Evolutionary conservation across 2,113 vertebrate genomes (phyloP).

Genomic region (Leptodactylus fuscus): DNA sequence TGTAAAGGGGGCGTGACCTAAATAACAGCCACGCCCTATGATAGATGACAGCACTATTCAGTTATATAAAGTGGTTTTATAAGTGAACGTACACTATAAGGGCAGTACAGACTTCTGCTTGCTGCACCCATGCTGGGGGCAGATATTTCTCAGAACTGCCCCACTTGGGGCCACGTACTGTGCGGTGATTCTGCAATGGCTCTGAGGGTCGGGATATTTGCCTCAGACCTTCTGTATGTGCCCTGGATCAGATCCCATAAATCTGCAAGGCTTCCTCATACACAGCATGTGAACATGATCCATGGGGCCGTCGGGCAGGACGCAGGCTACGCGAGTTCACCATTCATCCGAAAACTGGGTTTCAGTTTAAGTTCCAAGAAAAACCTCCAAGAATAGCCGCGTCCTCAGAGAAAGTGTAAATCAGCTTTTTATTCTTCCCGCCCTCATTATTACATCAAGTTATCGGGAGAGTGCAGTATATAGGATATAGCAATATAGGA

Average conservation of each 20-base stretch:
- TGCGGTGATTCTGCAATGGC: no score
- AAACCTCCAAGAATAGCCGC: conserved; percentile 43
- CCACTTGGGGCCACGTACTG: no score
- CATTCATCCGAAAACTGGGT: conserved; percentile 8
- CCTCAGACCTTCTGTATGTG: background rate
- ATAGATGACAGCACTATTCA: no score
- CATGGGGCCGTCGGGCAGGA: background rate
- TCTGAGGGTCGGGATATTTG: background rate
- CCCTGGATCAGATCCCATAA: background rate
- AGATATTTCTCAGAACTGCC: no score
- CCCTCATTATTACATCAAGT: conserved; percentile 30
- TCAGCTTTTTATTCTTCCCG: conserved; percentile 41
- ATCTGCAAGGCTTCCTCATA: background rate
- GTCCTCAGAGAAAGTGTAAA: conserved; percentile 41
- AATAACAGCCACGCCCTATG: no score
- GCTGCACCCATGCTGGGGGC: no score
- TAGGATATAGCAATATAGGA: background rate
- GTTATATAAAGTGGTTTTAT: no score
- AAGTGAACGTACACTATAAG: no score
- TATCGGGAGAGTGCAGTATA: conserved; percentile 18
- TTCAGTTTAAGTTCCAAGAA: conserved; percentile 51
- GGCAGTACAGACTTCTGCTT: no score
- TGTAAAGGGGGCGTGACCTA: no score
- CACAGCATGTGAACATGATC: background rate
- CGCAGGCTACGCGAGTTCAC: conserved; percentile 5